These are phyloP conservation scores for Mustela nigripes DNA, from an alignment of 2,113 vertebrate genomes.

Conservation along the genomic window DNA sequence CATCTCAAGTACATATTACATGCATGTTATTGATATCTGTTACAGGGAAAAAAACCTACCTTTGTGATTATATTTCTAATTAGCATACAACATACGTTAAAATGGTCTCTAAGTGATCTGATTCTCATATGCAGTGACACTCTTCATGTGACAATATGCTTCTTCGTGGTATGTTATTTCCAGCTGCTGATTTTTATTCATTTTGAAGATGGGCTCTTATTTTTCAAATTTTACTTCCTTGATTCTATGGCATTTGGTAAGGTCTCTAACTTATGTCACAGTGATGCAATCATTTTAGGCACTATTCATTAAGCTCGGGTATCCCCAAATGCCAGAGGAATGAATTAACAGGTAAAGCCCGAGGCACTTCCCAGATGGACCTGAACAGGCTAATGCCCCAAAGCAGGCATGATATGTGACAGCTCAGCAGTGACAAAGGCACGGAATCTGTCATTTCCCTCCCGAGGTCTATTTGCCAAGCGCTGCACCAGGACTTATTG, in stretches of 20 bases:
- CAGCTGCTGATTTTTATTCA: constrained; percentile 14
- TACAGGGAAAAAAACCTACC: neutral
- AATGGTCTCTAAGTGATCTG: neutral
- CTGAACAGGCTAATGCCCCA: neutral
- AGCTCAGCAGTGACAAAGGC: constrained; percentile 35
- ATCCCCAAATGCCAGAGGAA: neutral
- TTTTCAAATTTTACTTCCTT: neutral
- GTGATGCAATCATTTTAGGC: neutral
- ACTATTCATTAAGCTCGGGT: neutral
- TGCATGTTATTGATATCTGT: neutral
- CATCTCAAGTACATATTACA: neutral
- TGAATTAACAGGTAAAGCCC: neutral
- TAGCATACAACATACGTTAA: neutral
- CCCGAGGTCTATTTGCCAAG: constrained; percentile 49
- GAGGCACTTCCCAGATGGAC: neutral
- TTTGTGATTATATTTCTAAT: neutral
- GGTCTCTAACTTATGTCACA: neutral
- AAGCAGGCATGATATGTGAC: neutral
- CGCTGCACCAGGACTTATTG: constrained; percentile 16
- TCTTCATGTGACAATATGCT: neutral
- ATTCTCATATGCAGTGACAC: neutral
- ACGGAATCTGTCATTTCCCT: constrained; percentile 42
- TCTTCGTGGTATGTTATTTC: neutral
- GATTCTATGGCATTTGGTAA: neutral
- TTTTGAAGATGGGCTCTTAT: neutral